Conservation (phyloP, 2,888 invertebrate genomes). For the Diloba caeruleocephala region DNA sequence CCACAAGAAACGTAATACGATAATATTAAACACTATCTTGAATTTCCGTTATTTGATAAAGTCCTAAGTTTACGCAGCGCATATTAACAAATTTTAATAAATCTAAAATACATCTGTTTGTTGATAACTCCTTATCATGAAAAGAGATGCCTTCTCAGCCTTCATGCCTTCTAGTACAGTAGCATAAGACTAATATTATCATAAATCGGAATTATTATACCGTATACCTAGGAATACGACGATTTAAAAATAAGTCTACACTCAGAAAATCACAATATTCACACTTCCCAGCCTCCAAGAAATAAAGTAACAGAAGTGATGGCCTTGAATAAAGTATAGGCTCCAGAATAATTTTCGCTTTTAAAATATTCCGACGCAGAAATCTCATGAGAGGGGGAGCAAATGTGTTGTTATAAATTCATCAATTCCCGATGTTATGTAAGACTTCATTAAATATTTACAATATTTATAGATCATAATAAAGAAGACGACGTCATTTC, state of each 20-base stretch:
- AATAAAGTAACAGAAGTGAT: conserved; percentile 23
- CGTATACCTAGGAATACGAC: background rate
- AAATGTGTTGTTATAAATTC: conserved; percentile 41
- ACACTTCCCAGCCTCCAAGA: conserved; percentile 1
- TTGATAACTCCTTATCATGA: background rate
- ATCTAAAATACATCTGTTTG: too few species aligned
- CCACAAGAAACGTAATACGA: too few species aligned
- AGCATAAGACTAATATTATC: too few species aligned
- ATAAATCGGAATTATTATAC: background rate
- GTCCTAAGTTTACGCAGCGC: too few species aligned
- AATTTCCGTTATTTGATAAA: too few species aligned
- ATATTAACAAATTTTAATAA: too few species aligned
- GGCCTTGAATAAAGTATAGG: conserved; percentile 15
- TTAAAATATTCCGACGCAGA: conserved; percentile 27
- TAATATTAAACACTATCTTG: too few species aligned
- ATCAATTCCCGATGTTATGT: conserved; percentile 26
- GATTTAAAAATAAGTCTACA: background rate
- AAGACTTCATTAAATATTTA: conserved; percentile 14
- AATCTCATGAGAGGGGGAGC: conserved; percentile 13
- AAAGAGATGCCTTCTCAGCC: too few species aligned
- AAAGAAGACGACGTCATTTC: conserved; percentile 1
- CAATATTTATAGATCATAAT: conserved; percentile 27
- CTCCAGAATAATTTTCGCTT: conserved; percentile 19
- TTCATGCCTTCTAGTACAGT: too few species aligned
- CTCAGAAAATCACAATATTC: conserved; percentile 24